phyloP scores from a whole-genome alignment of 2,888 invertebrate genomes.

The Campoplex nolae region DNA sequence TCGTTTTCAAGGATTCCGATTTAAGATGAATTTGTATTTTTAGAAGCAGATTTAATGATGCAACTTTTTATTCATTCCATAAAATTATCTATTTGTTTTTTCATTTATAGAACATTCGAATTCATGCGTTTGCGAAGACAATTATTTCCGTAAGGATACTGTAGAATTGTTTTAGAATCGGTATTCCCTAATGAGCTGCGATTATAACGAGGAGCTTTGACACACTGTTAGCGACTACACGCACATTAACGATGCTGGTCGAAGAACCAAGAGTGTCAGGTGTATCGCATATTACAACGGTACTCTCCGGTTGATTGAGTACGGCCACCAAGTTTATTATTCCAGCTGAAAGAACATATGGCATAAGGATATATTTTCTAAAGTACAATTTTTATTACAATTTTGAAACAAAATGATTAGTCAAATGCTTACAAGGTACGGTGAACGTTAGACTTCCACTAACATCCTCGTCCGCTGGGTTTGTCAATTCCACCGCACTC shows the following conservation, averaged over 20 bases:
- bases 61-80: neutral
- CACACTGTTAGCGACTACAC: slow-evolving; percentile 77
- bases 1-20: neutral
- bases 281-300: slow-evolving; percentile 78
- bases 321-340: slow-evolving; percentile 77
- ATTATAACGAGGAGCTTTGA: slow-evolving; percentile 76
- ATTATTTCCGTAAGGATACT: neutral
- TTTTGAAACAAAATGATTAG: neutral
- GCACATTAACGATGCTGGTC: slow-evolving; percentile 73
- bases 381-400: neutral
- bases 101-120: neutral
- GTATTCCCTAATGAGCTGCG: slow-evolving; percentile 76
- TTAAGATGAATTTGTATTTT: neutral
- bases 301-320: slow-evolving; percentile 76
- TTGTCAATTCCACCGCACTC: neutral
- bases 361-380: neutral
- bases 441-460: slow-evolving; percentile 8
- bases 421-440: neutral
- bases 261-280: slow-evolving; percentile 75
- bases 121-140: neutral
- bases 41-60: neutral
- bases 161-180: neutral
- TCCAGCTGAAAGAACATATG: slow-evolving; percentile 55
- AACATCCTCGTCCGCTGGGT: neutral
- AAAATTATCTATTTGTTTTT: neutral